A percentile compares a stretch with the other conserved stretches of the same genome.
phyloP scores from a whole-genome alignment of 2,797 vertebrate species.

The Prionace glauca region DNA sequence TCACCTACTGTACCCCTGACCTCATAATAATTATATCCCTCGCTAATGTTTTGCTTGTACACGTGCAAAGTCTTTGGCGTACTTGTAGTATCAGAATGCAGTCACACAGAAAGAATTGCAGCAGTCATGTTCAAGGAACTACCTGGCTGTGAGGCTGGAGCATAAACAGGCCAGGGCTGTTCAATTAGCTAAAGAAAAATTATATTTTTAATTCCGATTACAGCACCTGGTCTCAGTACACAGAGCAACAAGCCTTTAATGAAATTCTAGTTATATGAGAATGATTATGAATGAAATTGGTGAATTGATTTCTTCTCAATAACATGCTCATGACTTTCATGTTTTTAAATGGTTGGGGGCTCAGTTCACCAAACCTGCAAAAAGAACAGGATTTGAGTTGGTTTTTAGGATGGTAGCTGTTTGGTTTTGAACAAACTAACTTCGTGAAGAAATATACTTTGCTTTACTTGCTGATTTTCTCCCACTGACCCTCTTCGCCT shows the following conservation, averaged over 20 bases:
- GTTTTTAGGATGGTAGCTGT: neutral
- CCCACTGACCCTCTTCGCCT: neutral
- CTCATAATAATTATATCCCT: constrained; percentile 23
- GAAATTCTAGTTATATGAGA: neutral
- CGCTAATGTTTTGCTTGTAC: constrained; percentile 35
- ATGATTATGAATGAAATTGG: neutral
- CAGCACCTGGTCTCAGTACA: neutral
- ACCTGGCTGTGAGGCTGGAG: constrained; percentile 1
- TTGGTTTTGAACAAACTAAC: neutral
- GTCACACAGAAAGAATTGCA: constrained; percentile 6
- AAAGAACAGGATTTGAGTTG: neutral
- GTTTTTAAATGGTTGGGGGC: neutral
- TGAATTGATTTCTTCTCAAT: neutral
- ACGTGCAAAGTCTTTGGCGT: constrained; percentile 8
- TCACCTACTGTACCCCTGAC: neutral
- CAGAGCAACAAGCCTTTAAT: neutral
- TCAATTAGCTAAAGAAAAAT: neutral
- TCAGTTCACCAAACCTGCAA: neutral
- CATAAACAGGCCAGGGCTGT: neutral
- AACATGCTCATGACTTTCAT: neutral
- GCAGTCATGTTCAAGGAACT: neutral
- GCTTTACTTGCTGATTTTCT: neutral
- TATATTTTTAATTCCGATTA: neutral
- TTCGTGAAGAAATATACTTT: neutral
- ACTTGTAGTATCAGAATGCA: constrained; percentile 19